A percentile compares a stretch with the other conserved stretches of the same genome.
Evolutionary conservation across 2,113 vertebrate species (phyloP).

Genomic region (Myotis davidii): DNA sequence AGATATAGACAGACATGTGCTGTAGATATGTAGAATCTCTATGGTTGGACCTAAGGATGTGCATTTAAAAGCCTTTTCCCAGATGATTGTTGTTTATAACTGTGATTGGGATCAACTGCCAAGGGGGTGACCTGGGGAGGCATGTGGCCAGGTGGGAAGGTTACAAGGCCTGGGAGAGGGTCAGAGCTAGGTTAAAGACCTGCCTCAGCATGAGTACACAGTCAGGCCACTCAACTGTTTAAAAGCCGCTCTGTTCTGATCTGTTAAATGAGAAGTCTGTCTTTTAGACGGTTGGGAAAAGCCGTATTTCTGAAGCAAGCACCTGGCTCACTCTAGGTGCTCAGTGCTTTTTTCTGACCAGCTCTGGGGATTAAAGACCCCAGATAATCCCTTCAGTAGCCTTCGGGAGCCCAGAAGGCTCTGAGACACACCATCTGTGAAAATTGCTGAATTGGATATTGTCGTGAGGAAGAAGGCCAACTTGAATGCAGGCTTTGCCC

Average conservation of each 20-base stretch:
- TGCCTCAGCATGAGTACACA: neutral
- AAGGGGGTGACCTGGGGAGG: neutral
- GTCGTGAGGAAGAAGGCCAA: constrained; percentile 63
- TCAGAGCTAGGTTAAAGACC: neutral
- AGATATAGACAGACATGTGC: neutral
- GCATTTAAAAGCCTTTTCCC: neutral
- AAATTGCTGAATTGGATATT: constrained; percentile 55
- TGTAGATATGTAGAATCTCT: neutral
- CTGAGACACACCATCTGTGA: constrained; percentile 66
- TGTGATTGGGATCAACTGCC: neutral
- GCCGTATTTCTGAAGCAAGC: neutral
- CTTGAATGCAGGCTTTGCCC: constrained; percentile 58
- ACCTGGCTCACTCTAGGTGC: neutral
- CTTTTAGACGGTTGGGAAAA: neutral
- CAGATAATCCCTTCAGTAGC: neutral
- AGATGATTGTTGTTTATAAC: neutral
- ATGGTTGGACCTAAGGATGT: neutral
- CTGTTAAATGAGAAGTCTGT: neutral
- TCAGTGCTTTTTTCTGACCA: neutral
- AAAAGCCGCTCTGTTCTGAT: neutral
- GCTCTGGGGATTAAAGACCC: neutral
- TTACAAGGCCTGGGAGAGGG: neutral
- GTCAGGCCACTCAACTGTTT: neutral
- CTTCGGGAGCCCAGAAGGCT: constrained; percentile 43
- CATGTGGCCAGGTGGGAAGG: neutral